These are phyloP conservation scores for Ylistrum balloti DNA, from an alignment of 1,140 invertebrate genomes.

Conservation along the genomic window DNA sequence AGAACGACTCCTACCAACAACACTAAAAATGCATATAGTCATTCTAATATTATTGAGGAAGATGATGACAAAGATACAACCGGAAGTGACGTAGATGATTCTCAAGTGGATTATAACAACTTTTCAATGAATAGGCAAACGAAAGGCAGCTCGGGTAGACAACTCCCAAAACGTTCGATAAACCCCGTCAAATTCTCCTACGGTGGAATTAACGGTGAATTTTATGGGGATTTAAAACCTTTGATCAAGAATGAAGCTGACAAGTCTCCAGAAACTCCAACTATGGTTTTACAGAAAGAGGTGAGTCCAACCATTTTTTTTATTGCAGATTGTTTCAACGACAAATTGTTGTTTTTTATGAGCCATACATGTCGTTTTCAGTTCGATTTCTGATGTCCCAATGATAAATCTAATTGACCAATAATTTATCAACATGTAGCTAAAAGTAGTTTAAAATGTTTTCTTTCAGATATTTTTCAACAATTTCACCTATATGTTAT, in stretches of 20 bases:
- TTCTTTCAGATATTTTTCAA: no score
- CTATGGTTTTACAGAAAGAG: background rate
- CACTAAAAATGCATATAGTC: no score
- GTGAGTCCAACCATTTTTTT: background rate
- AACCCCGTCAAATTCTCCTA: conserved; percentile 17
- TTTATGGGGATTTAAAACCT: background rate
- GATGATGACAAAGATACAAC: background rate
- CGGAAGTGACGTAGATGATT: background rate
- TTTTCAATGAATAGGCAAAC: background rate
- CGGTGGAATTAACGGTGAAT: conserved; percentile 3
- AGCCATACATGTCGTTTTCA: no score
- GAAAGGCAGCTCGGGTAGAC: background rate
- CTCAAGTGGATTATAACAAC: background rate
- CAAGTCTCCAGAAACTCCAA: background rate
- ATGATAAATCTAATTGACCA: no score
- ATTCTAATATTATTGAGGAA: no score
- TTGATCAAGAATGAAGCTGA: background rate
- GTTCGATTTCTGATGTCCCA: no score
- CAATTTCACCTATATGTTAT: no score
- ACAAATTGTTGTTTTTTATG: no score
- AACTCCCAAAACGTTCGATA: background rate
- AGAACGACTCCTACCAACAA: background rate
- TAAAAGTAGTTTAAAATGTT: no score
- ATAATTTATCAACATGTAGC: no score
- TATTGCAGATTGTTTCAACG: background rate